Base-by-base conservation (phyloP, 1,140 invertebrate species). In the Halesus radiatus region DNA sequence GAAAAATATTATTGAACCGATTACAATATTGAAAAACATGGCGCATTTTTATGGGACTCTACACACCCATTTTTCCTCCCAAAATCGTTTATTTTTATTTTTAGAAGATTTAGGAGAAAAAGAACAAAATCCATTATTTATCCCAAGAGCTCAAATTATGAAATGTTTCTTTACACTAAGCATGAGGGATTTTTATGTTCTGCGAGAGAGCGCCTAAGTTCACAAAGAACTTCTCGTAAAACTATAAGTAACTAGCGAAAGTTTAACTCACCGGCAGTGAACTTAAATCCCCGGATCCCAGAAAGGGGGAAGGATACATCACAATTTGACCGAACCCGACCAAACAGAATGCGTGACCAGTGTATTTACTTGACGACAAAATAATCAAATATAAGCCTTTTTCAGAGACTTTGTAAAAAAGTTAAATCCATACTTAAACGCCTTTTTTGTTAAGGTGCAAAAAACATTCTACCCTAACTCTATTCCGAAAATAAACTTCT, bases 331-430 rank as follows among this genome's bases (percentile, higher is more conserved):
- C 22, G 26, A 15, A 72, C 68, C 68, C 45, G 26, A 54, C 68
- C 45, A 53, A 54, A 72, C 68, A 6, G 10, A 72, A 72, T 72
- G 68, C 45, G 68, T 72, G 68, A 72, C 68, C 68, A 72, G 23
- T 52, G 18, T 23, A 72, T 72, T 52, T 52, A 52, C 29, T 26
- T 3, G 56, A 23, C 20, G 18, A 20, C 37, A 60, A 60, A 20
- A 18, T 20, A 60, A 18, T 60, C 37, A 0, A 13, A 8, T 60
- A 7, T 23, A 22, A 60, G 20, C 18, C 5, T 23, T 20, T 58
- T 58, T 58, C 54, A 13, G 16, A 32, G 3, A 68, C 64, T 32
- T 68, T 16, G n/a, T 50, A n/a, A 37, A 68, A 68, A 68, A 68
- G 56, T 0, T 18, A 3, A 0, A 15, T 22, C 20, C n/a, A 60